phyloP scores from a whole-genome alignment of 2,113 vertebrate genomes.

The Lasiurus cinereus region DNA sequence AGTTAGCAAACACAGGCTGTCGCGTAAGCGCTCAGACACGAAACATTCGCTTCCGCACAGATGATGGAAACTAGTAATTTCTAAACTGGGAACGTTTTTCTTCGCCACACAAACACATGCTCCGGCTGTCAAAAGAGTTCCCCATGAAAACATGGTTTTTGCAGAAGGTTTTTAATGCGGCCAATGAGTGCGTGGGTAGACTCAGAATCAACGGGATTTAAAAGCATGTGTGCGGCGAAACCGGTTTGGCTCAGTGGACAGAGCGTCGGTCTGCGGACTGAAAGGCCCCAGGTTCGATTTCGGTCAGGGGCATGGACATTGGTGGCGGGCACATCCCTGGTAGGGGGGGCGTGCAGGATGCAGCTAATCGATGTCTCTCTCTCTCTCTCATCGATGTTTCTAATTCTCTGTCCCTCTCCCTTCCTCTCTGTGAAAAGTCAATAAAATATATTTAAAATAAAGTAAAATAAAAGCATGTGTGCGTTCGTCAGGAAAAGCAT shows the following conservation, averaged over 20 bases:
- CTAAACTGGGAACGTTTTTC: slow-evolving; percentile 70
- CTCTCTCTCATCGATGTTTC: too few species aligned
- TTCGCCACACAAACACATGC: slow-evolving; percentile 70
- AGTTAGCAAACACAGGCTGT: slow-evolving; percentile 53
- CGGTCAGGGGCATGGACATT: too few species aligned
- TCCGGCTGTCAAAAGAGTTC: slow-evolving; percentile 74
- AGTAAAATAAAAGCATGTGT: too few species aligned
- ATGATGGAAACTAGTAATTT: slow-evolving; percentile 69
- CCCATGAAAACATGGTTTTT: slow-evolving; percentile 63
- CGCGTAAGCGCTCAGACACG: slow-evolving; percentile 59
- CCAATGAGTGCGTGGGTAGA: slow-evolving; percentile 52
- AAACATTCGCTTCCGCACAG: slow-evolving; percentile 58
- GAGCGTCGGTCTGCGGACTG: too few species aligned
- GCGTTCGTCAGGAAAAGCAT: neutral
- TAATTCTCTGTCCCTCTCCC: too few species aligned
- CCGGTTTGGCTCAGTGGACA: too few species aligned
- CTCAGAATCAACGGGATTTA: neutral
- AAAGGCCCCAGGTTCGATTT: too few species aligned
- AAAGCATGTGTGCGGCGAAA: slow-evolving; percentile 38
- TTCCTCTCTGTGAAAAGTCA: too few species aligned
- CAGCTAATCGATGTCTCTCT: too few species aligned
- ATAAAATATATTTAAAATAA: too few species aligned
- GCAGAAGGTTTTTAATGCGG: slow-evolving; percentile 75
- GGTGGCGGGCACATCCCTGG: too few species aligned
- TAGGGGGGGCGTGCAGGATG: too few species aligned